A percentile compares a stretch with the other conserved stretches of the same genome.
These are phyloP conservation scores for Luehdorfia chinensis DNA, from an alignment of 1,140 invertebrate species.

Conservation along the genomic window DNA sequence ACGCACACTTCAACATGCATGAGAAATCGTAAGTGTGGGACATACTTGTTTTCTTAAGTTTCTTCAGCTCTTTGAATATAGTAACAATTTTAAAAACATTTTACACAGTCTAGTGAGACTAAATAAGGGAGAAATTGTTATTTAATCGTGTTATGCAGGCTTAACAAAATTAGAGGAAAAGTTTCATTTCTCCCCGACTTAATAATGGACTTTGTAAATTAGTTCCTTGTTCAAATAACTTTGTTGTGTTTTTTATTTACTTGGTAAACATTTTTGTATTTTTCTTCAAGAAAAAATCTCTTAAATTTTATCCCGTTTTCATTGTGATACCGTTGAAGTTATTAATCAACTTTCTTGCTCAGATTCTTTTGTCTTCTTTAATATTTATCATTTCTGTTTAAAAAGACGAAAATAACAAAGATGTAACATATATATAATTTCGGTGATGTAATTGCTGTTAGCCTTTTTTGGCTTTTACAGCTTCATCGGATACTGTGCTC, in stretches of 20 bases:
- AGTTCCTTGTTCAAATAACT: constrained; percentile 16
- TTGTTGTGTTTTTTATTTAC: constrained; percentile 12
- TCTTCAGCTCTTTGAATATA: no score
- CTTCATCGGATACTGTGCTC: no score
- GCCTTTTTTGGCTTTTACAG: no score
- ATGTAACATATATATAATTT: no score
- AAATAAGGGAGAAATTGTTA: constrained; percentile 11
- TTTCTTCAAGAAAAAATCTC: constrained; percentile 6
- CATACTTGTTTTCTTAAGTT: no score
- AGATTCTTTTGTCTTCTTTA: constrained; percentile 10
- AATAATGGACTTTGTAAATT: constrained; percentile 18
- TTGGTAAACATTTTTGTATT: constrained; percentile 1
- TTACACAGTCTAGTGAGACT: constrained; percentile 9
- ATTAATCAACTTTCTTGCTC: constrained; percentile 14
- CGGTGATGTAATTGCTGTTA: no score
- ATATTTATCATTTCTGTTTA: constrained; percentile 10
- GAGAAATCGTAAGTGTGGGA: no score
- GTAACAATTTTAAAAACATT: no score
- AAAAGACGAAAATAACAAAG: no score
- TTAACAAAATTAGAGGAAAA: constrained; percentile 12
- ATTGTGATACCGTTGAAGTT: constrained; percentile 9
- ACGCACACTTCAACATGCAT: no score
- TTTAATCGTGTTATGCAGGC: constrained; percentile 6
- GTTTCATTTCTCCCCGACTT: constrained; percentile 16
- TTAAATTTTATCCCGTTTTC: constrained; percentile 11